Conservation (phyloP, 2,113 vertebrate species). For the Oreochromis tanganicae region DNA sequence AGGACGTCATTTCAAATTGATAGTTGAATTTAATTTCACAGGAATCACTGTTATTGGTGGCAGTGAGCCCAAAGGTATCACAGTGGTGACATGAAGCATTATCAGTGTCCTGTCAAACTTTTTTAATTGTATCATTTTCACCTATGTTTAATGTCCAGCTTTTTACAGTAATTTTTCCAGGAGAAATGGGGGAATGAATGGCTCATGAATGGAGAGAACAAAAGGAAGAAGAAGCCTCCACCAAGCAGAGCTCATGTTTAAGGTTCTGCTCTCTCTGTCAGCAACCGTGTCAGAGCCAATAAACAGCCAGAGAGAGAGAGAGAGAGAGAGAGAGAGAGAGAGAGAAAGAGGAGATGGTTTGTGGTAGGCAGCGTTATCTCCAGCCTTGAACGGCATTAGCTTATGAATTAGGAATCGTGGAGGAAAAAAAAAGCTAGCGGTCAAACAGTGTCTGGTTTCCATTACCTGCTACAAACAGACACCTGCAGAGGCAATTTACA, state of each 20-base stretch:
- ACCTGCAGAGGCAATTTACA: neutral
- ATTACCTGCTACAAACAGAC: neutral
- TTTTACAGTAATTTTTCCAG: neutral
- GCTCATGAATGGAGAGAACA: neutral
- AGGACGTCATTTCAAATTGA: neutral
- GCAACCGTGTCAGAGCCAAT: neutral
- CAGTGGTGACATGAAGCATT: neutral
- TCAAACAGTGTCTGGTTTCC: slow-evolving; percentile 4
- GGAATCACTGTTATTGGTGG: neutral
- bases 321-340: neutral
- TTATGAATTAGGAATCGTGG: neutral
- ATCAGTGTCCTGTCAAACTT: neutral
- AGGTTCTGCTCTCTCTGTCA: neutral
- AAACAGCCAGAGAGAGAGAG: neutral
- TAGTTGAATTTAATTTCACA: neutral
- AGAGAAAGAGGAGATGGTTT: neutral
- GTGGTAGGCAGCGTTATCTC: neutral
- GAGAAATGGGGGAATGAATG: neutral
- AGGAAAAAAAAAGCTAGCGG: neutral
- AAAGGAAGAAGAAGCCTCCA: neutral
- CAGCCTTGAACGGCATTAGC: slow-evolving; percentile 2
- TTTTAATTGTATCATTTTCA: neutral
- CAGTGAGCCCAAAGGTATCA: neutral
- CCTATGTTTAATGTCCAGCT: neutral
- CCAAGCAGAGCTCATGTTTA: neutral